Base-by-base conservation (phyloP, 2,888 invertebrate species). In the Parapristionchus giblindavisi region DNA sequence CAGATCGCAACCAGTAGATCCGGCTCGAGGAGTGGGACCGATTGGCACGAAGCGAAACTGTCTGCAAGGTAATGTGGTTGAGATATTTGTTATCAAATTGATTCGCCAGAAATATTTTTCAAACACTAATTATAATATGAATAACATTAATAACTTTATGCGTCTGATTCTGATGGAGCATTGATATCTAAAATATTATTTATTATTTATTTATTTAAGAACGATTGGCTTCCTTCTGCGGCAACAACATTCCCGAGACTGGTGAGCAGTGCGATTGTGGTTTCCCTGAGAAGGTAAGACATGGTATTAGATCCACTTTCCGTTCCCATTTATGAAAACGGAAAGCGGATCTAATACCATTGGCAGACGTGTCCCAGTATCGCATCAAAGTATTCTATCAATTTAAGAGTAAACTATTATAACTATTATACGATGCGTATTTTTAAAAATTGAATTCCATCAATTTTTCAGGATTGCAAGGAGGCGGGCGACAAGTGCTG, bases 211-310 rank as follows among this genome's bases (percentile, higher is more conserved):
- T n/a, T 29, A 77, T 88, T 89, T 3, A 90, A 94, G 96, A 95
- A 88, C 94, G 94, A 27, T 94, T 95, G 89, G 93, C 93, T 75
- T 95, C 98, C 38, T 99, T 98, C 92, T 99, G 99, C 89, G 99
- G 99, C 75, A 99, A 99, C 90, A 96, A 96, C 90, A 96, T 99
- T 86, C 95, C 96, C 0, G 99, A 99, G 89, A 93, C 93, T 36
- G 96, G 94, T 65, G 99, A 99, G 90, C 94, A 98, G 89, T 99
- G 99, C 88, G 99, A 99, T 89, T 99, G 98, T 89, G 99, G 99
- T 75, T 96, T 88, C 78, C 83, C 70, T 14, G 70, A 71, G 56
- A 71, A 56, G 70, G 70, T 71, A 27, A 56, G 63, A 43, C 29
- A 21, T 17, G 63, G 63, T 3, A n/a, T n/a, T n/a, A n/a, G n/a